A percentile compares a stretch with the other conserved stretches of the same genome.
These are phyloP conservation scores for Oophaga sylvatica DNA, from an alignment of 2,797 vertebrate species.

Conservation along the genomic window DNA sequence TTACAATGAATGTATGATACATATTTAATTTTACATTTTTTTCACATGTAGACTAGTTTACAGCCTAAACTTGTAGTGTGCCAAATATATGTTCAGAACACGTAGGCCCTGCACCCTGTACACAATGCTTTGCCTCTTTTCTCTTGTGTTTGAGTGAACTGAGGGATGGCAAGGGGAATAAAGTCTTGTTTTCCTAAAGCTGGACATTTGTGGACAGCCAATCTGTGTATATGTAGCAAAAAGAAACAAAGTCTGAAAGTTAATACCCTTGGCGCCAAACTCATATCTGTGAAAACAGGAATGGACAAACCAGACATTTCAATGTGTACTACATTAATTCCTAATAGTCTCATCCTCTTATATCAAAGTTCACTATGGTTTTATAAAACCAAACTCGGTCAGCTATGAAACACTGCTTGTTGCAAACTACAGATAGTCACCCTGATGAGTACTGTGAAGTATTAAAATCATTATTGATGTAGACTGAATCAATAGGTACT, in stretches of 20 bases:
- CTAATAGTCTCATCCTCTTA: constrained; percentile 64
- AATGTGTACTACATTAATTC: constrained; percentile 66
- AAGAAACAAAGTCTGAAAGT: constrained; percentile 76
- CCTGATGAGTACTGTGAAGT: neutral
- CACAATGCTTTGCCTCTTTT: constrained; percentile 33
- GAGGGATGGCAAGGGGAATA: constrained; percentile 64
- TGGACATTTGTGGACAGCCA: constrained; percentile 64
- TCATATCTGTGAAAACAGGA: constrained; percentile 68
- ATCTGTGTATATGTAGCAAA: constrained; percentile 68
- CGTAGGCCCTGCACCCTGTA: constrained; percentile 5
- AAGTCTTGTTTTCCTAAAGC: constrained; percentile 69
- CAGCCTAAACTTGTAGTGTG: neutral
- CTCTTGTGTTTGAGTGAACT: constrained; percentile 60
- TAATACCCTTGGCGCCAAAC: constrained; percentile 73
- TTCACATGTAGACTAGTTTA: neutral
- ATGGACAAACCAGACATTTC: constrained; percentile 67
- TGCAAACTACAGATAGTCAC: neutral
- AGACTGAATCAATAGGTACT: constrained; percentile 14
- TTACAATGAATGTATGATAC: neutral
- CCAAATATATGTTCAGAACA: constrained; percentile 10
- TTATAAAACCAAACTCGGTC: constrained; percentile 36
- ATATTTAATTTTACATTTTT: neutral
- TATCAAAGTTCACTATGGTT: constrained; percentile 60
- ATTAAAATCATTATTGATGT: constrained; percentile 18
- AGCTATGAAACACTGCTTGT: constrained; percentile 46